Conservation (phyloP, 2,113 vertebrate genomes). For the Megaleporinus macrocephalus region DNA sequence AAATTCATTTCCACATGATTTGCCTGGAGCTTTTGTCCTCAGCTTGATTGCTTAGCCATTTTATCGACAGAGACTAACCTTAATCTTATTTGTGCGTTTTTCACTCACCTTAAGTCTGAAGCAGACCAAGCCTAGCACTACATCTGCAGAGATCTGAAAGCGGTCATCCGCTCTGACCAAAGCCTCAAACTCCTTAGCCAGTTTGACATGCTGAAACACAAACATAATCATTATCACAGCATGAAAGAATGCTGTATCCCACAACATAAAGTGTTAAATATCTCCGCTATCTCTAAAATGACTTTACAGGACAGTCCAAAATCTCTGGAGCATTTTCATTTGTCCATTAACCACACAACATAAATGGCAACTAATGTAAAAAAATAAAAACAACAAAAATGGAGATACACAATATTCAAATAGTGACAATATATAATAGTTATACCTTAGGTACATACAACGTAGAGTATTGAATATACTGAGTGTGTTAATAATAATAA, state of each 20-base stretch:
- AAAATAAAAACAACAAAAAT: too few species aligned
- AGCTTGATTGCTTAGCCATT: background rate
- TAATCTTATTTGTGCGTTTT: background rate
- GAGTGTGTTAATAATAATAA: too few species aligned
- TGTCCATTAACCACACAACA: too few species aligned
- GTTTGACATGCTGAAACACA: constrained; percentile 82
- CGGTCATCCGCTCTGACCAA: constrained; percentile 85
- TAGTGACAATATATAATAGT: too few species aligned
- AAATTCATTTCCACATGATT: background rate
- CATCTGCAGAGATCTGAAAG: constrained; percentile 91
- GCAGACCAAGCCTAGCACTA: constrained; percentile 92
- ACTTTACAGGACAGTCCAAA: too few species aligned
- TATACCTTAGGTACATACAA: too few species aligned
- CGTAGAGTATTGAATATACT: too few species aligned
- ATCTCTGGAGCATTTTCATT: too few species aligned
- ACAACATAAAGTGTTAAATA: too few species aligned
- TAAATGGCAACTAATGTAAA: too few species aligned
- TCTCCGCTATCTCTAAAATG: too few species aligned
- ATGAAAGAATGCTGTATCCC: background rate
- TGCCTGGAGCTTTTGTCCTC: background rate
- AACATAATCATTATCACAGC: background rate
- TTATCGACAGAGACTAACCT: background rate
- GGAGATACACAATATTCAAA: too few species aligned
- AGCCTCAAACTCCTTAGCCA: constrained; percentile 89
- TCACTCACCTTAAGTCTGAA: constrained; percentile 96